Evolutionary conservation across 2,888 invertebrate genomes (phyloP), one percentile per base, ranked within the genome.

Genomic region (Argyra leucocephala): DNA sequence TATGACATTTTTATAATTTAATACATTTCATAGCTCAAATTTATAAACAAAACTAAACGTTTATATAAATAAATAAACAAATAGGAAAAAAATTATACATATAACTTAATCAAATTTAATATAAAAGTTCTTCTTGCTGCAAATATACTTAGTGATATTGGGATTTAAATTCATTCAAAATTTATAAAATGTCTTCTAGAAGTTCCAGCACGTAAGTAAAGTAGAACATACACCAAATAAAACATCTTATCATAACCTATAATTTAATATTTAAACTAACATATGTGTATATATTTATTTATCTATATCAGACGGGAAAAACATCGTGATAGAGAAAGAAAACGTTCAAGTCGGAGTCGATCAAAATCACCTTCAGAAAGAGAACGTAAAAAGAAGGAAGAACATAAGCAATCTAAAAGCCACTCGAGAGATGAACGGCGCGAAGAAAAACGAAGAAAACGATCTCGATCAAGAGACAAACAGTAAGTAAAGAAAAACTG

Each of bases 351-450:
- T 57, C 57, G 85, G 37, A 82, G 85, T 9, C 79, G 85, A 48
- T 85, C 86, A 0, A 80, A 83, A 61, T 86, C 85, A 71, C 80
- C 58, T 22, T 22, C 84, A 66, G 85, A 86, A 62, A 80, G 86
- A 68, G 75, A 77, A 61, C 79, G 84, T 10, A 86, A 86, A 74
- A 81, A 84, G 24, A 81, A 82, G 21, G 82, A 87, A 68, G 48
- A 48, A 3, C n/a, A 21, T 6, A 83, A 86, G 18, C 15, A 18
- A 15, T 48, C 48, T 2, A 48, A 48, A 48, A 18, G 18, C 18
- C 48, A 18, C 72, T 84, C 87, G 72, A 83, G 87, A 66, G 87
- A 87, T 72, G 83, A 87, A 70, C 88, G 87, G 10, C 57, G 64
- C n/a, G 68, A 68, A 9, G 68, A 68, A 18, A 64, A 63, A 7